Evolutionary conservation across 1,140 invertebrate species (phyloP).

Genomic region (Tetramorium parvispinum): DNA sequence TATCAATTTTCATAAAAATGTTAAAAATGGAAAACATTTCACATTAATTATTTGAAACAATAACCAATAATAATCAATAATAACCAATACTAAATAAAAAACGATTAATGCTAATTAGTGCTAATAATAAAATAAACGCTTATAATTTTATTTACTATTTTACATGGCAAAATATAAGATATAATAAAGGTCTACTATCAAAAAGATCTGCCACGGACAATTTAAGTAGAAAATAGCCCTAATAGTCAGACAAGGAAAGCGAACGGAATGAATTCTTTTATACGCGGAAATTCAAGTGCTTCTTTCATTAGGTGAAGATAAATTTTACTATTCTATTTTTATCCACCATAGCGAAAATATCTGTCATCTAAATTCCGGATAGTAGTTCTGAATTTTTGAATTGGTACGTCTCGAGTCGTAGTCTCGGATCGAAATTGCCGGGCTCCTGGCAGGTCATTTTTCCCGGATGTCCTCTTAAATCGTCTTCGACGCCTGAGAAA

Average conservation of each 20-base stretch:
- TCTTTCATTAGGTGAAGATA: background rate
- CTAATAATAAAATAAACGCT: background rate
- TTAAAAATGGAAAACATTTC: background rate
- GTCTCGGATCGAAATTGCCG: slow-evolving; percentile 65
- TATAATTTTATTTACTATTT: background rate
- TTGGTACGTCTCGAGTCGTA: slow-evolving; percentile 24
- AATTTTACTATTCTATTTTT: slow-evolving; percentile 12
- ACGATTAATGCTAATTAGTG: background rate
- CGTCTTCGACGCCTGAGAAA: slow-evolving; percentile 72
- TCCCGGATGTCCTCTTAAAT: slow-evolving; percentile 69
- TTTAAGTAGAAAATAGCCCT: slow-evolving; percentile 15
- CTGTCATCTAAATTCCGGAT: background rate
- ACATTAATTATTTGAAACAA: background rate
- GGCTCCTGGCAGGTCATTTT: slow-evolving; percentile 75
- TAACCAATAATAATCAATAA: slow-evolving; percentile 1
- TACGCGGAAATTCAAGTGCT: background rate
- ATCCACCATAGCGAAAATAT: background rate
- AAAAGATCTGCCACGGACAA: background rate
- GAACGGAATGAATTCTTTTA: background rate
- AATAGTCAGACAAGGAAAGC: background rate
- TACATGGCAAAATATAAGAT: background rate
- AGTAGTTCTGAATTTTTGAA: slow-evolving; percentile 44
- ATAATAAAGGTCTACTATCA: background rate
- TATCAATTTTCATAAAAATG: background rate
- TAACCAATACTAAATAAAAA: background rate